Base-by-base conservation (phyloP, 2,113 vertebrate genomes). In the Petroica traversi region DNA sequence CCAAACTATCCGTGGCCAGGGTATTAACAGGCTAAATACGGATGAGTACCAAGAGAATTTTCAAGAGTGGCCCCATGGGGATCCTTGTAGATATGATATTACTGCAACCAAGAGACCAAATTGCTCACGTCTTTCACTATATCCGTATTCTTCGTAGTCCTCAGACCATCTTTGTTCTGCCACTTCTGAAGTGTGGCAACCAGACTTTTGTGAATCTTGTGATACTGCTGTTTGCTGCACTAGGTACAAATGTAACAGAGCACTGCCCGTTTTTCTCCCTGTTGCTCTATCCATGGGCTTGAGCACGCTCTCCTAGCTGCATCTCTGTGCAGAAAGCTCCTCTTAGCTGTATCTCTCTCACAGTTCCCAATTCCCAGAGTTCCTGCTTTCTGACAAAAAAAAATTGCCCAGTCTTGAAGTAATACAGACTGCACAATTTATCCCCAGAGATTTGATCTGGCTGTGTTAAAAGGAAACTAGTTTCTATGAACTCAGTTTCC, bases 261-360 rank as follows among this genome's bases (percentile, higher is more conserved):
- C 36, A 16, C 57, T 79, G 66, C 23, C 67, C 19, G 11, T 86
- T 83, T 85, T 77, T n/a, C 48, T 85, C 46, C 23, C 8, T 34
- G 0, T 69, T 79, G 41, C 26, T 81, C 22, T 41, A n/a, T 2
- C 1, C 2, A 0, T 41, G n/a, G n/a, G n/a, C n/a, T n/a, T n/a
- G n/a, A n/a, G n/a, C n/a, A n/a, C n/a, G n/a, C 41, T 89, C 15
- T 59, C 40, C 25, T 38, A 52, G 18, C 16, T 68, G 57, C 34
- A 34, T 43, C 63, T 58, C 36, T 80, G 36, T 55, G 38, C 18
- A 73, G 58, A 49, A 66, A 76, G 24, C 48, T 88, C 19, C 38
- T 46, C 8, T 72, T 91, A 66, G 26, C 34, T 64, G 2, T 45
- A 3, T 57, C 15, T 58, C 38, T 79, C 8, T 62, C 36, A 19